Evolutionary conservation across 2,113 vertebrate species (phyloP).

Genomic region (Eulemur rufifrons): DNA sequence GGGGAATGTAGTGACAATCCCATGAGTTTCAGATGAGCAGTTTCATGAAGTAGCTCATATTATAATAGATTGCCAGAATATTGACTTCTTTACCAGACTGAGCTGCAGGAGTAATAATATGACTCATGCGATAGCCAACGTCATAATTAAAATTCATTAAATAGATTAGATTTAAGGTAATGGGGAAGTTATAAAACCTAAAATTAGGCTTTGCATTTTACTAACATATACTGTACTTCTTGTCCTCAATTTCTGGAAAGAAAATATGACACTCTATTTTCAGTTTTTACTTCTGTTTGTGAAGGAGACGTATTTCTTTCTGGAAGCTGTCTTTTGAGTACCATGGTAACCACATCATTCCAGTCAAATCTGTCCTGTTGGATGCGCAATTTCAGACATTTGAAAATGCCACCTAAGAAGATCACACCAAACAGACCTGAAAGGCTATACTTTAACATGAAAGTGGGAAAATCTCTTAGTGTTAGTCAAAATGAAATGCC

Average conservation of each 20-base stretch:
- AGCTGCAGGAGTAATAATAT: neutral
- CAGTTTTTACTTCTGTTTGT: slow-evolving; percentile 56
- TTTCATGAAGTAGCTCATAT: neutral
- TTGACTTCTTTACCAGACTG: neutral
- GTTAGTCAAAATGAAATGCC: slow-evolving; percentile 49
- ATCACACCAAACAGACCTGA: slow-evolving; percentile 48
- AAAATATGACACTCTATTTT: slow-evolving; percentile 63
- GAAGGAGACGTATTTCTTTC: slow-evolving; percentile 41
- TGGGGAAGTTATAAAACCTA: neutral
- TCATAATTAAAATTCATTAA: neutral
- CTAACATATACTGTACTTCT: slow-evolving; percentile 50
- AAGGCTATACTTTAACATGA: slow-evolving; percentile 11
- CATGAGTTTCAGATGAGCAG: slow-evolving; percentile 46
- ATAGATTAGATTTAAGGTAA: neutral
- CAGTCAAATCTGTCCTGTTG: slow-evolving; percentile 41
- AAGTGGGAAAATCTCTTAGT: neutral
- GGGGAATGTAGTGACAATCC: slow-evolving; percentile 47
- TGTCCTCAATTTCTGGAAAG: slow-evolving; percentile 44
- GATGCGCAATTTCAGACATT: slow-evolving; percentile 72
- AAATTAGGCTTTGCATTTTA: neutral
- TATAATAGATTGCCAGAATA: neutral
- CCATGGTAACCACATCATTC: slow-evolving; percentile 74
- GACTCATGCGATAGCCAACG: neutral
- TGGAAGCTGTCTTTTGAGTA: slow-evolving; percentile 52
- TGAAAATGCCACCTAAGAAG: slow-evolving; percentile 75